phyloP scores from a whole-genome alignment of 2,888 invertebrate species.

The Ophion ventricosus region DNA sequence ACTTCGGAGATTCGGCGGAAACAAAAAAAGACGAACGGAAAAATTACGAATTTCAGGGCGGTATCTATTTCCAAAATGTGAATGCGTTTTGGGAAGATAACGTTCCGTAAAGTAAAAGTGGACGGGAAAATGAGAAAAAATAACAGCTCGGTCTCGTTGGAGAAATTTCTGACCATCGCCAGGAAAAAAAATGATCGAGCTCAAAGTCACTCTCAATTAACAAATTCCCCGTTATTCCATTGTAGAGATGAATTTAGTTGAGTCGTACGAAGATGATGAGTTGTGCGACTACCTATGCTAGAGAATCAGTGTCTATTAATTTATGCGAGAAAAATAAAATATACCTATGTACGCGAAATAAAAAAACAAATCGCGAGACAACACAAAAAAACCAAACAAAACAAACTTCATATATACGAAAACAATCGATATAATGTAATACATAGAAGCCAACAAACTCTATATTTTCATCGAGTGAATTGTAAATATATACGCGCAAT shows the following conservation, averaged over 20 bases:
- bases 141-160: too few species aligned
- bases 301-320: constrained; percentile 57
- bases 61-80: too few species aligned
- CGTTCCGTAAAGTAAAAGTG: too few species aligned
- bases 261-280: constrained; percentile 6
- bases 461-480: constrained; percentile 61
- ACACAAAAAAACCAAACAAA: constrained; percentile 14
- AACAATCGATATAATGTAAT: constrained; percentile 53
- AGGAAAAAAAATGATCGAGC: not conserved
- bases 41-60: too few species aligned
- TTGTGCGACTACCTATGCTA: constrained; percentile 46
- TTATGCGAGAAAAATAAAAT: not conserved
- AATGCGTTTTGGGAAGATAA: too few species aligned
- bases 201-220: constrained; percentile 3
- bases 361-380: constrained; percentile 11
- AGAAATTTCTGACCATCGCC: not conserved
- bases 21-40: too few species aligned
- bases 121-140: too few species aligned
- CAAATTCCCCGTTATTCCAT: constrained; percentile 13
- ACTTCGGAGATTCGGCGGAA: too few species aligned
- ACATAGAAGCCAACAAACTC: constrained; percentile 36
- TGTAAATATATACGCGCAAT: constrained; percentile 66
- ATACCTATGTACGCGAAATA: constrained; percentile 3
- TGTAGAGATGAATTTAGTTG: constrained; percentile 20
- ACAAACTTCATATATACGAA: constrained; percentile 12